Conservation (phyloP, 2,888 invertebrate species). For the Trichopria drosophilae region DNA sequence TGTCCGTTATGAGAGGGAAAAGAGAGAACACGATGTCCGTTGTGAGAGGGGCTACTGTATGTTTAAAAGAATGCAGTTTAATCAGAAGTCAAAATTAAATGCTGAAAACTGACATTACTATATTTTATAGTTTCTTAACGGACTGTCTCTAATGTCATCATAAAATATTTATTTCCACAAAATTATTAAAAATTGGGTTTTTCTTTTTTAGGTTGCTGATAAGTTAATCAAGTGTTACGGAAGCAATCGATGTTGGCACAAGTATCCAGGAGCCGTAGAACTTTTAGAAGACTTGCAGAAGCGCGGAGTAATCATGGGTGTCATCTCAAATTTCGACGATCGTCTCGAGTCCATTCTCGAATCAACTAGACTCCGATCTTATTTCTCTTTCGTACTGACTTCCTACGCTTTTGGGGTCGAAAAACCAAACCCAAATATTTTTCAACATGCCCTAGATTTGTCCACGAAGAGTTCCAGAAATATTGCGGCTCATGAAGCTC, state of each 20-base stretch:
- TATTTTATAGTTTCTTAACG: too few species aligned
- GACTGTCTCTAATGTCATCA: too few species aligned
- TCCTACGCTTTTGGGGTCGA: constrained; percentile 75
- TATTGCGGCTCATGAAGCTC: constrained; percentile 64
- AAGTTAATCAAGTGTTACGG: constrained; percentile 72
- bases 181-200: constrained; percentile 2
- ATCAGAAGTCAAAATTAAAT: too few species aligned
- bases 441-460: constrained; percentile 63
- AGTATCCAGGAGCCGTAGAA: constrained; percentile 67
- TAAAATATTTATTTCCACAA: too few species aligned
- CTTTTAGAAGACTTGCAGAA: constrained; percentile 66
- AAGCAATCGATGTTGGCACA: constrained; percentile 74
- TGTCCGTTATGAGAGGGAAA: too few species aligned
- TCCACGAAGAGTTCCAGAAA: constrained; percentile 55
- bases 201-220: constrained; percentile 59
- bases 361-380: constrained; percentile 68
- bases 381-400: constrained; percentile 79
- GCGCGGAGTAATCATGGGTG: constrained; percentile 64
- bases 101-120: too few species aligned
- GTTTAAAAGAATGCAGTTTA: too few species aligned
- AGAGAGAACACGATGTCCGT: too few species aligned
- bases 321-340: constrained; percentile 89
- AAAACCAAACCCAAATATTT: constrained; percentile 78
- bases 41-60: too few species aligned
- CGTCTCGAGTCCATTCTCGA: constrained; percentile 71